phyloP scores from a whole-genome alignment of 2,797 vertebrate genomes.

The Lutjanus argentimaculatus region DNA sequence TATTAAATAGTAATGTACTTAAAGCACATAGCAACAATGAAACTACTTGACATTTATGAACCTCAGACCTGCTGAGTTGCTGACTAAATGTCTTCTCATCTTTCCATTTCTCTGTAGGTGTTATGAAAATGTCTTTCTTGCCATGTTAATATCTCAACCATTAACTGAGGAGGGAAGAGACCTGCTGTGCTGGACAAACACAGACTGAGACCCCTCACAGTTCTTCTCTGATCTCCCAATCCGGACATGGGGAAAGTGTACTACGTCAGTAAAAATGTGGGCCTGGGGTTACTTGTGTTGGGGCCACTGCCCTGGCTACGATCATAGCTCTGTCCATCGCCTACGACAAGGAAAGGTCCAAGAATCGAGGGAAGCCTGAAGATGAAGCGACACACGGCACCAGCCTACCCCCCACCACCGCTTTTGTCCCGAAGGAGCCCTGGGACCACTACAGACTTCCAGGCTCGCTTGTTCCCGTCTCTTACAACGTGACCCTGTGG shows the following conservation, averaged over 20 bases:
- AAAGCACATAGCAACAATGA: background rate
- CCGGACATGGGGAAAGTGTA: slow-evolving; percentile 91
- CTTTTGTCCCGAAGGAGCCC: slow-evolving; percentile 71
- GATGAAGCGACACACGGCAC: slow-evolving; percentile 29
- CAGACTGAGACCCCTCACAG: slow-evolving; percentile 34
- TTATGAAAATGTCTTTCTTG: slow-evolving; percentile 38
- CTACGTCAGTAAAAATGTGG: slow-evolving; percentile 89
- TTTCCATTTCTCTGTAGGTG: slow-evolving; percentile 50
- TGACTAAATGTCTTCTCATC: slow-evolving; percentile 17
- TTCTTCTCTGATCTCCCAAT: slow-evolving; percentile 16
- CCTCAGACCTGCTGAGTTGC: background rate
- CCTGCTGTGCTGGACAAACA: slow-evolving; percentile 45
- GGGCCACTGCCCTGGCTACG: slow-evolving; percentile 81
- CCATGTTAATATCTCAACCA: slow-evolving; percentile 76
- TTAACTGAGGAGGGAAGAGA: slow-evolving; percentile 71
- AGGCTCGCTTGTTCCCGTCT: slow-evolving; percentile 57
- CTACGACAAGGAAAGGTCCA: slow-evolving; percentile 89
- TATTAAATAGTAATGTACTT: background rate
- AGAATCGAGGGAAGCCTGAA: slow-evolving; percentile 58
- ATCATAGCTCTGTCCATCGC: slow-evolving; percentile 92
- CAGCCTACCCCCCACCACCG: slow-evolving; percentile 76
- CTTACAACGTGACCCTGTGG: slow-evolving; percentile 77
- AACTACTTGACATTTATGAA: background rate
- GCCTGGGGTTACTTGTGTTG: slow-evolving; percentile 83
- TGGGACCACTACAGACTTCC: slow-evolving; percentile 82